A percentile compares a stretch with the other conserved stretches of the same genome.
phyloP scores from a whole-genome alignment of 2,888 invertebrate species.

The Calameuta pallipes region DNA sequence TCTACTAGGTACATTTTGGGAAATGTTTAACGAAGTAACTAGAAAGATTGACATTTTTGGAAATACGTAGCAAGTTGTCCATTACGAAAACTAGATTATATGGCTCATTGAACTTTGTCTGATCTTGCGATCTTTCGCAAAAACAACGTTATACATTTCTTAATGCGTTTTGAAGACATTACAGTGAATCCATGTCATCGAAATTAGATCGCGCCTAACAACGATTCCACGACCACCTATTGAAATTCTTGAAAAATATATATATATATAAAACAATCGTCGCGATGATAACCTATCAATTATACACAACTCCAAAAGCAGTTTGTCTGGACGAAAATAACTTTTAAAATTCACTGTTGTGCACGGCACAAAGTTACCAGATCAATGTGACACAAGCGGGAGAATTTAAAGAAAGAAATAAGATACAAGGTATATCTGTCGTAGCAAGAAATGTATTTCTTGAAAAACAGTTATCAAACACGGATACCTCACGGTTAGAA shows the following conservation, averaged over 20 bases:
- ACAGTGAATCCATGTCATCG: no score
- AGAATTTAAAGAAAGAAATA: neutral
- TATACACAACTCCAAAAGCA: neutral
- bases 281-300: neutral
- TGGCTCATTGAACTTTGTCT: neutral
- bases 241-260: neutral
- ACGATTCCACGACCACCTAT: neutral
- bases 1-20: neutral
- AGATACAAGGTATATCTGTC: neutral
- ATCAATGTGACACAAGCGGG: neutral
- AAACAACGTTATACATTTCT: neutral
- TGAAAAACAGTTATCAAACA: neutral
- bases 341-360: neutral
- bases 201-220: no score
- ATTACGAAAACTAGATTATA: neutral
- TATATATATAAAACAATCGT: neutral
- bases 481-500: neutral
- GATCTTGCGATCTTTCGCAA: neutral
- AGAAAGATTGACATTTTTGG: neutral
- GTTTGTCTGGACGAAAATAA: neutral
- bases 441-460: neutral
- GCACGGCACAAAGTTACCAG: neutral
- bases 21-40: neutral
- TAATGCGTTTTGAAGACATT: neutral
- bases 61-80: neutral